Evolutionary conservation across 2,797 vertebrate genomes (phyloP).

Genomic region (Falco cherrug): DNA sequence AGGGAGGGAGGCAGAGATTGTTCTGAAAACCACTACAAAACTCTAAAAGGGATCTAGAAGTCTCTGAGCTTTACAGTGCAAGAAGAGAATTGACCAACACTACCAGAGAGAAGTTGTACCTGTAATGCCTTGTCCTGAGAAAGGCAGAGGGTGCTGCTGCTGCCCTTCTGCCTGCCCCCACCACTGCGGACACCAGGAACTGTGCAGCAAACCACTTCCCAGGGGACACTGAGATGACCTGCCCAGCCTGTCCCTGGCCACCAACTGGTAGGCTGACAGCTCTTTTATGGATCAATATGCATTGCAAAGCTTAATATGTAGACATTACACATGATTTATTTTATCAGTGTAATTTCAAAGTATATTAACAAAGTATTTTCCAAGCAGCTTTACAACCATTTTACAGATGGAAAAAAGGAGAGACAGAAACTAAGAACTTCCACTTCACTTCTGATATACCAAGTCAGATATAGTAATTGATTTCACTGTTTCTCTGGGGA

Average conservation of each 20-base stretch:
- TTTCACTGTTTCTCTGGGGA: background rate
- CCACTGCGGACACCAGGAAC: background rate
- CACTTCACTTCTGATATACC: background rate
- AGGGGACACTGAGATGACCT: background rate
- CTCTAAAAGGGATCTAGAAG: background rate
- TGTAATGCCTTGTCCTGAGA: background rate
- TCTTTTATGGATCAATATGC: background rate
- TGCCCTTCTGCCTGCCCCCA: background rate
- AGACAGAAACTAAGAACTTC: background rate
- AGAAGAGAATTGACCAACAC: background rate
- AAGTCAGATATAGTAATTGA: background rate
- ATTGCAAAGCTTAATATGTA: background rate
- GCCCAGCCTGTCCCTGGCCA: background rate
- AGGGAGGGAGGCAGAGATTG: background rate
- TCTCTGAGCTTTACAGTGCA: background rate
- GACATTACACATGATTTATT: background rate
- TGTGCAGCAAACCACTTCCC: slow-evolving; percentile 26
- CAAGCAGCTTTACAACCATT: background rate
- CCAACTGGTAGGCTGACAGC: background rate
- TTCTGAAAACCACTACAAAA: background rate
- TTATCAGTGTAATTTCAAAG: background rate
- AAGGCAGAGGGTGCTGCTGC: background rate
- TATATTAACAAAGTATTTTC: background rate
- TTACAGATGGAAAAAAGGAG: background rate
- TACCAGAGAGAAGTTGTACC: background rate